Conservation (phyloP, 1,140 invertebrate species). For the Polypedilum pembai region DNA sequence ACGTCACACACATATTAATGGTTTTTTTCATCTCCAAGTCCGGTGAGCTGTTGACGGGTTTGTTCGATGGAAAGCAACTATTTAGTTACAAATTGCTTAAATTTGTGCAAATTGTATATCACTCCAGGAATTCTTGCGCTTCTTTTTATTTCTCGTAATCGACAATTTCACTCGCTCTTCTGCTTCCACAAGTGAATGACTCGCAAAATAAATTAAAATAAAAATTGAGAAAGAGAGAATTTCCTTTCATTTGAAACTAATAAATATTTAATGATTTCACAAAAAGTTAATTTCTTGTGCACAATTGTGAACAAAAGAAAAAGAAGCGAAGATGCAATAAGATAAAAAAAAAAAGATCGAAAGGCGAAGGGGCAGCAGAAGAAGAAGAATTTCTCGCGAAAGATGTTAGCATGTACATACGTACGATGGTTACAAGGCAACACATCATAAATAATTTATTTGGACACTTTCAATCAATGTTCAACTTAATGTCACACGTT, state of each 20-base stretch:
- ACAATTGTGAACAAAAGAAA: too few species aligned
- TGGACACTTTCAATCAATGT: conserved; percentile 27
- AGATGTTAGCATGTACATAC: conserved; percentile 1
- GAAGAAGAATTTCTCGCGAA: conserved; percentile 14
- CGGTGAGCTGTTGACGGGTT: neutral
- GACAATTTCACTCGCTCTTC: neutral
- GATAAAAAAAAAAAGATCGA: neutral
- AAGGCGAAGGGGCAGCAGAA: neutral
- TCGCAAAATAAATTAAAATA: neutral
- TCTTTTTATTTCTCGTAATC: neutral
- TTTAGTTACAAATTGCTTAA: conserved; percentile 19
- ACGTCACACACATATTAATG: neutral
- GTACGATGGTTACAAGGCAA: neutral
- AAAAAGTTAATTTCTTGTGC: neutral
- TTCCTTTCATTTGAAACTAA: conserved; percentile 3
- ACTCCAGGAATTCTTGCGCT: neutral
- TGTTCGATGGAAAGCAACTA: neutral
- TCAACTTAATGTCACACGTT: conserved; percentile 26
- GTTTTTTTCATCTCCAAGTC: too few species aligned
- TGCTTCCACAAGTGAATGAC: neutral
- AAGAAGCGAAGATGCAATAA: neutral
- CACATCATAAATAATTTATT: conserved; percentile 29
- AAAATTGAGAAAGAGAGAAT: neutral
- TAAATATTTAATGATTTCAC: conserved; percentile 19
- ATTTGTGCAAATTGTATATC: conserved; percentile 8